Evolutionary conservation across 2,888 invertebrate genomes (phyloP), one percentile per base, ranked within the genome.

Genomic region (Euproctis similis): DNA sequence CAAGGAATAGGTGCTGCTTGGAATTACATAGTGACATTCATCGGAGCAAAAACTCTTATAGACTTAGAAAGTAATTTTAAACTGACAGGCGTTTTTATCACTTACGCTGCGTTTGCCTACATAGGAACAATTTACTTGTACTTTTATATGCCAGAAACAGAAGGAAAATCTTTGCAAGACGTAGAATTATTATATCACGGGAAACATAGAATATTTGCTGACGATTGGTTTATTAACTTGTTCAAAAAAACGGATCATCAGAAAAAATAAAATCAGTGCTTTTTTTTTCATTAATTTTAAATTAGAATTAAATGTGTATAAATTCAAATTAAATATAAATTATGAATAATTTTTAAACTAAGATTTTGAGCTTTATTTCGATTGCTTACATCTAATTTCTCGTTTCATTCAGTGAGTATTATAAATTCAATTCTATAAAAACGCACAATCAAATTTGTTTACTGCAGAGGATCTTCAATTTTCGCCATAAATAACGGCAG

Each of bases 131-230:
- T 86, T 5, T 86, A 78, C 36, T 59, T 87, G 2, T 87, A 86
- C 53, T 81, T 86, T 50, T 75, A 73, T 34, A 51, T 87, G 36
- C 86, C 87, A 16, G 87, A 88, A 57, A 87, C 88, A 0, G 87
- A 88, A 67, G 86, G 86, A 0, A 81, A 74, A 30, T 61, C 73
- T 0, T 63, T 87, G 7, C 75, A 81, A 54, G 84, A 86, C 43
- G 86, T 87, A 8, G 87, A 87, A 50, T 57, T 63, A 0, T 75
- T 68, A 35, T 87, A 81, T 39, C 61, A 56, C 12, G 78, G 77
- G 4, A 53, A 72, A 37, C 39, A 66, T 2, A 67, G 56, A 42
- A 72, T 58, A 19, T 84, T 84, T 24, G 82, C 84, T 4, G 62
- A 82, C 26, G 84, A 84, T 36, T 75, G 77, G 17, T 32, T 84